These are phyloP conservation scores for Asteroscopus sphinx DNA, from an alignment of 2,888 invertebrate genomes.

Conservation along the genomic window DNA sequence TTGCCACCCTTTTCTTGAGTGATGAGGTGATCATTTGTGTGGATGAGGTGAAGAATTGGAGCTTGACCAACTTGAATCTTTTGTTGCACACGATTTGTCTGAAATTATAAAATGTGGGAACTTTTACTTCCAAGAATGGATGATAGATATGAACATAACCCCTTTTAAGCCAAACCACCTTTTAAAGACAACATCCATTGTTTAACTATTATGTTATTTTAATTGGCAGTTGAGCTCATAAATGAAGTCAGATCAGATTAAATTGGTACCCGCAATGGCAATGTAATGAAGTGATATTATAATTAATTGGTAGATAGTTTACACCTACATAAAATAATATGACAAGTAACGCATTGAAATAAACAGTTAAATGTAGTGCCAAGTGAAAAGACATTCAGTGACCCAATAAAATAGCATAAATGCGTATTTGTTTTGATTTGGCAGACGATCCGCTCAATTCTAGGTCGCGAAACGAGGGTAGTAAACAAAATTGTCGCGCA, in stretches of 20 bases:
- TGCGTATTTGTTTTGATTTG: slow-evolving; percentile 51
- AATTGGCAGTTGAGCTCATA: no score
- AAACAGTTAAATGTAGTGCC: slow-evolving; percentile 7
- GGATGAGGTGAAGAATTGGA: slow-evolving; percentile 91
- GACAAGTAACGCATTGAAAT: slow-evolving; percentile 2
- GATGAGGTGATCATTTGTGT: slow-evolving; percentile 90
- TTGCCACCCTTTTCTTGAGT: slow-evolving; percentile 94
- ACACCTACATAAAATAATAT: background rate
- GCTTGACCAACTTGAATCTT: slow-evolving; percentile 92
- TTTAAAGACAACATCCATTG: no score
- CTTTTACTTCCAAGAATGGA: no score
- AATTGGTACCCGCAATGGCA: no score
- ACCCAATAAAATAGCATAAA: slow-evolving; percentile 42
- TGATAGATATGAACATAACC: no score
- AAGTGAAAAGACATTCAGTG: slow-evolving; percentile 25
- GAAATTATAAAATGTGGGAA: slow-evolving; percentile 64
- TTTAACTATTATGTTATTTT: no score
- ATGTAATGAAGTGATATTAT: no score
- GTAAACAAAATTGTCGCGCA: slow-evolving; percentile 78
- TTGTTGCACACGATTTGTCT: slow-evolving; percentile 93
- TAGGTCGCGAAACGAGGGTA: slow-evolving; percentile 84
- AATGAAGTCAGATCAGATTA: no score
- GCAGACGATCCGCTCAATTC: slow-evolving; percentile 63
- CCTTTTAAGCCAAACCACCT: no score
- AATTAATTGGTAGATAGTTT: no score